Evolutionary conservation across 2,113 vertebrate species (phyloP).

Genomic region (Hippoglossus stenolepis): DNA sequence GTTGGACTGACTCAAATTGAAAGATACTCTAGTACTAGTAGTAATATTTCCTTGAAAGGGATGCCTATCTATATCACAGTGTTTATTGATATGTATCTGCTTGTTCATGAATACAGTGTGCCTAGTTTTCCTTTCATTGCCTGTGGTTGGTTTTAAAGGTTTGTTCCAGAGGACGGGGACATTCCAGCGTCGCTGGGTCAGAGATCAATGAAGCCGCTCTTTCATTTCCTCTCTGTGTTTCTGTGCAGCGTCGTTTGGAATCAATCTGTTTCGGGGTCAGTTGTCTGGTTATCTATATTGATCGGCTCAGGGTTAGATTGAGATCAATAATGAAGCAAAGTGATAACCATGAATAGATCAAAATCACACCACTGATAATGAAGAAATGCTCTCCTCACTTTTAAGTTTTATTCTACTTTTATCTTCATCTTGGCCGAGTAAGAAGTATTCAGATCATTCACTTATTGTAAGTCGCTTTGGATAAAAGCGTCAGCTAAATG

Average conservation of each 20-base stretch:
- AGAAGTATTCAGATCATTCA: too few species aligned
- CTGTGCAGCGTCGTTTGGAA: slow-evolving; percentile 6
- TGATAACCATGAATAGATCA: neutral
- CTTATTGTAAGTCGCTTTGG: too few species aligned
- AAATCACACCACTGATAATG: neutral
- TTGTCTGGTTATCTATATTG: slow-evolving; percentile 42
- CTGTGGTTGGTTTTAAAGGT: neutral
- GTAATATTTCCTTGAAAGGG: neutral
- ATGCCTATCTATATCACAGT: neutral
- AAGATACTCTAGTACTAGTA: neutral
- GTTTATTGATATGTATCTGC: slow-evolving; percentile 1
- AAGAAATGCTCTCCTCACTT: neutral
- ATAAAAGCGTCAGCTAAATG: too few species aligned
- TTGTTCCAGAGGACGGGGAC: slow-evolving; percentile 12
- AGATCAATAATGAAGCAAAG: slow-evolving; percentile 44
- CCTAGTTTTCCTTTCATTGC: neutral
- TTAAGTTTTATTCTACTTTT: neutral
- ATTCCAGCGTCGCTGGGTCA: slow-evolving; percentile 13
- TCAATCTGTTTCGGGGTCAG: slow-evolving; percentile 58
- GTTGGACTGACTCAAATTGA: neutral
- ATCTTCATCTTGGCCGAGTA: neutral
- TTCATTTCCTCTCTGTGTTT: slow-evolving; percentile 56
- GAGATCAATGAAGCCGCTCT: slow-evolving; percentile 49
- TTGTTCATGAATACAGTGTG: neutral
- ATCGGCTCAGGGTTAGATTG: slow-evolving; percentile 13